Base-by-base conservation (phyloP, 2,113 vertebrate genomes). In the Pterophyllum scalare region DNA sequence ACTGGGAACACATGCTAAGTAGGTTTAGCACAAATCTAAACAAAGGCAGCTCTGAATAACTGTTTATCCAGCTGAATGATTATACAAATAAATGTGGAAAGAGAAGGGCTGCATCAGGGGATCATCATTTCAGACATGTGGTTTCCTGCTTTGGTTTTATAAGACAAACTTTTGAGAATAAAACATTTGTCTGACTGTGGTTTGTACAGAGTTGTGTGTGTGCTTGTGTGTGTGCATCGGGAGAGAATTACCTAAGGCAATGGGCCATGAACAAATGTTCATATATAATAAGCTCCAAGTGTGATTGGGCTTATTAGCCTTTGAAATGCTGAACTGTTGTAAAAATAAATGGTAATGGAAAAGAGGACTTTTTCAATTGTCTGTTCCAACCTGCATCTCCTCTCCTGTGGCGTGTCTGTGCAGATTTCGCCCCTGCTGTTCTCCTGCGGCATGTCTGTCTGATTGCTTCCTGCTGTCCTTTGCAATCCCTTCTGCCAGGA, bases 61-160 rank as follows among this genome's bases (percentile, higher is more conserved):
- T 70, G 11, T 82, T 87, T 65, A 59, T 83, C 61, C 46, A 80
- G 46, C 6, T 70, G 40, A 60, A 80, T 38, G 62, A 77, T 60
- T 5, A 56, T 46, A 58, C 49, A 58, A 72, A 83, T 46, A 22
- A 26, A 70, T 58, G n/a, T 87, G 59, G 59, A 35, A 60, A 11
- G 33, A 70, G 70, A 62, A 20, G 43, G 72, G 61, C 70, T 77
- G 57, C 57, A 83, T 74, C 49, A 80, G 19, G 57, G 28, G 70
- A 77, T 80, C 70, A 62, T 77, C 46, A 58, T 28, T 62, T 49
- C 56, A 19, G 46, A 52, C 60, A 35, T 80, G 77, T 8, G 62
- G 77, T 80, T 60, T 83, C 72, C 60, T 87, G 60, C 61, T 77
- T 80, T 80, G 61, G 60, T 70, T 83, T 77, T 38, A 54, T 35